These are phyloP conservation scores for Pholis gunnellus DNA, from an alignment of 2,113 vertebrate species.

Conservation along the genomic window DNA sequence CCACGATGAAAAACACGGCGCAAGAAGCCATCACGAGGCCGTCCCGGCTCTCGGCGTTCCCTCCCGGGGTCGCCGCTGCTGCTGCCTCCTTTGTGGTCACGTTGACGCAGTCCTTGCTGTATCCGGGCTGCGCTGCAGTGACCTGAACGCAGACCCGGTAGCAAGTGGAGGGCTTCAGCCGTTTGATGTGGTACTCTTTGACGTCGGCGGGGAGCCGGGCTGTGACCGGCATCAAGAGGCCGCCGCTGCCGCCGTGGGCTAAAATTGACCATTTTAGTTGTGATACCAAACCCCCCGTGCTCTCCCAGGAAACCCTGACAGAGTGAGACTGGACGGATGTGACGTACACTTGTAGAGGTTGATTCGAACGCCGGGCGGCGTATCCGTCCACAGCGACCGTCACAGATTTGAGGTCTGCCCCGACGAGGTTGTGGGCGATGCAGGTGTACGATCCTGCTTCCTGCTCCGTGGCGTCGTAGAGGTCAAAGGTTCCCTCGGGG, in stretches of 20 bases:
- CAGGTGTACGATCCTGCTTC: conserved; percentile 94
- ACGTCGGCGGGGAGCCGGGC: conserved; percentile 90
- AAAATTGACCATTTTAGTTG: conserved; percentile 90
- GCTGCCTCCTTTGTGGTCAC: conserved; percentile 89
- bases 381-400: conserved; percentile 89
- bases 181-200: conserved; percentile 91
- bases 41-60: conserved; percentile 72
- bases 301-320: conserved; percentile 92
- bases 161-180: conserved; percentile 88
- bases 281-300: conserved; percentile 87
- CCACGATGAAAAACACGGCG: conserved; percentile 84
- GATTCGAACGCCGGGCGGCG: conserved; percentile 81
- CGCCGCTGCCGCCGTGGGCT: conserved; percentile 75
- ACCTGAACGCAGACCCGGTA: conserved; percentile 92
- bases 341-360: conserved; percentile 85
- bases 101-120: conserved; percentile 88
- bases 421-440: conserved; percentile 93
- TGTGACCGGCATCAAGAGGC: conserved; percentile 81
- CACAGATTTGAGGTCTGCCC: conserved; percentile 92
- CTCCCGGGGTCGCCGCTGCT: conserved; percentile 44
- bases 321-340: conserved; percentile 88
- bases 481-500: conserved; percentile 92
- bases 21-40: conserved; percentile 81
- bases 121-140: conserved; percentile 80
- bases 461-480: conserved; percentile 85